A percentile compares a stretch with the other conserved stretches of the same genome.
Evolutionary conservation across 2,113 vertebrate species (phyloP).

Genomic region (Hyperoodon ampullatus): DNA sequence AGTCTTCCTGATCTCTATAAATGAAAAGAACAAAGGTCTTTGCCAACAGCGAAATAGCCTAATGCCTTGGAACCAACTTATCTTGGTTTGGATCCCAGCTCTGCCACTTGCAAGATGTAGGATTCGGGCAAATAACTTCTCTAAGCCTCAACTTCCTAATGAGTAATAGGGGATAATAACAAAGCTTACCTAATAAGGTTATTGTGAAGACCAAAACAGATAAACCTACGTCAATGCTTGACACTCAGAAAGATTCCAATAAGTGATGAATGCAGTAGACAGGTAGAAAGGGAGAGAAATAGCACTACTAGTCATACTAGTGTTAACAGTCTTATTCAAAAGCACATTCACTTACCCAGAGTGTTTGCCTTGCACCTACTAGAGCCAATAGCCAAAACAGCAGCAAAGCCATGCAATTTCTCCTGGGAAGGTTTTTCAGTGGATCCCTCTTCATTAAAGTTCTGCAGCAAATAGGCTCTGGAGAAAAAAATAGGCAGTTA

Average conservation of each 20-base stretch:
- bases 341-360: slow-evolving; percentile 86
- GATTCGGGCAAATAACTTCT: neutral
- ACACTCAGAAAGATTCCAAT: neutral
- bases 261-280: neutral
- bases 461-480: slow-evolving; percentile 96
- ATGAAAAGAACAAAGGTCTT: neutral
- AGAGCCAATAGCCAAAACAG: slow-evolving; percentile 95
- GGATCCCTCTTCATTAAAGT: slow-evolving; percentile 92
- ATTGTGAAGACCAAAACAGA: neutral
- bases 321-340: neutral
- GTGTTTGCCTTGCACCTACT: slow-evolving; percentile 94
- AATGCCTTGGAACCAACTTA: neutral
- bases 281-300: neutral
- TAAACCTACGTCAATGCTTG: neutral
- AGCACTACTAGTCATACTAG: rapidly evolving
- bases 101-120: neutral
- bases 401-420: slow-evolving; percentile 95
- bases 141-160: neutral
- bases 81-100: neutral
- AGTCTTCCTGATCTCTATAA: neutral
- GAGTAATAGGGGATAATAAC: neutral
- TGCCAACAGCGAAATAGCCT: neutral
- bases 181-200: neutral
- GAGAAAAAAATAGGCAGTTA: neutral
- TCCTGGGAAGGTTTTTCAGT: slow-evolving; percentile 90